A percentile compares a stretch with the other conserved stretches of the same genome.
Evolutionary conservation across 2,888 invertebrate species (phyloP).

Genomic region (Listrodromus nycthemerus): DNA sequence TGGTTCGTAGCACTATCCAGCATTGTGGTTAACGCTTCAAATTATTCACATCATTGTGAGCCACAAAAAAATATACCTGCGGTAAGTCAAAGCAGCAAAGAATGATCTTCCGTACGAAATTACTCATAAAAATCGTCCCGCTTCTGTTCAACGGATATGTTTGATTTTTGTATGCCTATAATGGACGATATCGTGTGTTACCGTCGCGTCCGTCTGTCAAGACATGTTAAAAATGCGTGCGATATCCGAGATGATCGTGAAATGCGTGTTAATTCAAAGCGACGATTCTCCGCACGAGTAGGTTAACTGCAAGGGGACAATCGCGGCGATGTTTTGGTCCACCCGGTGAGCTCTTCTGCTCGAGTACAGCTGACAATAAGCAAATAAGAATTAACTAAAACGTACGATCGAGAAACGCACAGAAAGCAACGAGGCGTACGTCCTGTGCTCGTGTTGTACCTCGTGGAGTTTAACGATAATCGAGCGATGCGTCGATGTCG

Average conservation of each 20-base stretch:
- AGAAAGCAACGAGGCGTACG: not conserved
- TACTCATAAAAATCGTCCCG: not conserved
- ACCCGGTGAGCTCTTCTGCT: too few relatives aligned
- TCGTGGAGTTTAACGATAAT: constrained; percentile 3
- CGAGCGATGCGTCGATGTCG: not conserved
- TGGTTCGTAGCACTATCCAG: not conserved
- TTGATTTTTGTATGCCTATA: not conserved
- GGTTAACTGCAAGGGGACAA: not conserved
- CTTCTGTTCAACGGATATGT: not conserved
- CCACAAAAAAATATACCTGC: not conserved
- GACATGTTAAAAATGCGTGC: not conserved
- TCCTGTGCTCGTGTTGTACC: not conserved
- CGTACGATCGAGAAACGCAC: not conserved
- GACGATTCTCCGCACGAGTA: not conserved
- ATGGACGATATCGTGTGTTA: constrained; percentile 19
- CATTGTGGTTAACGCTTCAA: not conserved
- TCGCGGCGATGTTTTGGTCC: not conserved
- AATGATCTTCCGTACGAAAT: not conserved
- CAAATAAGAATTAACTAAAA: not conserved
- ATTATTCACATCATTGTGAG: not conserved
- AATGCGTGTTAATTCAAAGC: not conserved
- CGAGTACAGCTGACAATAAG: not conserved
- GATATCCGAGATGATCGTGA: not conserved
- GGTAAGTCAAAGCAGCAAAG: not conserved
- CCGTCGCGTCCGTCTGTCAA: constrained; percentile 27